Evolutionary conservation across 2,797 vertebrate genomes (phyloP), one percentile per base, ranked within the genome.

Genomic region (Cetoscarus ocellatus): DNA sequence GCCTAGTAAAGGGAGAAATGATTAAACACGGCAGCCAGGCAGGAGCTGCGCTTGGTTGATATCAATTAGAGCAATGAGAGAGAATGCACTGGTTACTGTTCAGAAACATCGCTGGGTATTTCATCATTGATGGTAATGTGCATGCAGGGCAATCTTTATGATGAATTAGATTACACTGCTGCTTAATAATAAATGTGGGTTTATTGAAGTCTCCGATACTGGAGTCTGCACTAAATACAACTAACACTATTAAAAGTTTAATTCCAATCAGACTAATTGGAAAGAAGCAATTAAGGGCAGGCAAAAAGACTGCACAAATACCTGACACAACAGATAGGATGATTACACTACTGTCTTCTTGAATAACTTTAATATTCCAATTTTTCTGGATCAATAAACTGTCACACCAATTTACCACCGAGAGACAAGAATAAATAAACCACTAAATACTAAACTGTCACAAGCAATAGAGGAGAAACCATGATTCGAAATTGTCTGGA

Each of bases 1-100:
- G 72, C 67, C 67, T 67, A 39, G 74, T 82, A 83, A 87, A 87
- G 35, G 18, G 67, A 79, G 53, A 80, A 83, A 85, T 89, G 76
- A 92, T 91, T 91, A 86, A 90, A 88, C 64, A 64, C 70, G 71
- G 71, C 51, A 48, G 76, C 79, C 68, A 64, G 77, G 76, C 61
- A 64, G 61, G 71, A 80, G 68, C 61, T 27, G 27, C 34, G 49
- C 77, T 88, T 82, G 75, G 88, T 86, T 91, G 75, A 88, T 88
- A 88, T 85, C 84, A 91, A 89, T 91, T 91, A 90, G 82, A 82
- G 67, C 47, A 71, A 75, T 61, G 77, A 79, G 67, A 84, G 65
- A 72, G 50, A 82, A 85, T 67, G 73, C 72, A 77, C 72, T 52
- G 79, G 82, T 79, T 82, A 79, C 75, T 73, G 67, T 75, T 88